phyloP scores from a whole-genome alignment of 2,888 invertebrate species.

The Coleophora flavipennella region DNA sequence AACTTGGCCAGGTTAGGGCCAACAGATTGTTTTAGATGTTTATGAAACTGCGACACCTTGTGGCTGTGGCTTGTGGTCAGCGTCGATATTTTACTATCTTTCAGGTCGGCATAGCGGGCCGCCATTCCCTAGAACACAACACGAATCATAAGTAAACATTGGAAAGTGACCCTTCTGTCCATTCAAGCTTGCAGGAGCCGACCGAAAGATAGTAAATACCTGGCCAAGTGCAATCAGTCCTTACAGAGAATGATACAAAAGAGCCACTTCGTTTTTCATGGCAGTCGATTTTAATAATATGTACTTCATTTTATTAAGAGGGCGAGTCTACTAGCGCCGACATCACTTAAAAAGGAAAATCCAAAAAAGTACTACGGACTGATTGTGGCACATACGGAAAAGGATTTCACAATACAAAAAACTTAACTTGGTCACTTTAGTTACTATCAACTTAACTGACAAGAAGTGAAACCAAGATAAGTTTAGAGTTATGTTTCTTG shows the following conservation, averaged over 20 bases:
- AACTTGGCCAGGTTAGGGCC: slow-evolving; percentile 89
- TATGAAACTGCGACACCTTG: slow-evolving; percentile 96
- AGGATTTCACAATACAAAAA: too few species aligned
- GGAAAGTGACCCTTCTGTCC: slow-evolving; percentile 27
- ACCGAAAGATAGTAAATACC: slow-evolving; percentile 75
- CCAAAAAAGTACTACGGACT: too few species aligned
- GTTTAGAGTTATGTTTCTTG: too few species aligned
- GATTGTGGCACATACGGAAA: too few species aligned
- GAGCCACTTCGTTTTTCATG: slow-evolving; percentile 21
- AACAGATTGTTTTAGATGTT: slow-evolving; percentile 89
- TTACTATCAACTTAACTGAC: too few species aligned
- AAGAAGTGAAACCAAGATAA: too few species aligned
- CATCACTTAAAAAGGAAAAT: too few species aligned
- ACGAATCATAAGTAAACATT: slow-evolving; percentile 15
- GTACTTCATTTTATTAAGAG: too few species aligned
- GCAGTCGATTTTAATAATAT: slow-evolving; percentile 8
- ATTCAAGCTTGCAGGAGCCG: slow-evolving; percentile 31
- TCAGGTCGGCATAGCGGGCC: slow-evolving; percentile 87
- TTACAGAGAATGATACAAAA: slow-evolving; percentile 31
- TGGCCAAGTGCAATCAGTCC: slow-evolving; percentile 52
- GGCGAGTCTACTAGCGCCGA: too few species aligned
- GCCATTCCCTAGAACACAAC: slow-evolving; percentile 74
- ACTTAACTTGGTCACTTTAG: too few species aligned
- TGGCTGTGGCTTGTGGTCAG: slow-evolving; percentile 89
- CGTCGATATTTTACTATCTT: slow-evolving; percentile 92